Conservation (phyloP, 2,797 vertebrate genomes). For the Enteromius treurensis region DNA sequence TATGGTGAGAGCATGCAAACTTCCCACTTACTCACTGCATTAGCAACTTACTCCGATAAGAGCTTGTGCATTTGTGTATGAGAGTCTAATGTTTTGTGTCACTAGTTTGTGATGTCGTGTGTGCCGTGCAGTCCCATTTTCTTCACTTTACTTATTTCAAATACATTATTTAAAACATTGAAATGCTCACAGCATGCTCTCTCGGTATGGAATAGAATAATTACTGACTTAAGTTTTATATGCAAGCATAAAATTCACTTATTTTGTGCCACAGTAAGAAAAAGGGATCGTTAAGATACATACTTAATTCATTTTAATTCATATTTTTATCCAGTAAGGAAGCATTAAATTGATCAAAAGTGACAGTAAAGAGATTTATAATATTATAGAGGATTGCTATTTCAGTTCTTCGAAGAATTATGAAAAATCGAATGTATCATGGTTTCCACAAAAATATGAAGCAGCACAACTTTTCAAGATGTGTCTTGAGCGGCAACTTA, state of each 20-base stretch:
- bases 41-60: not conserved
- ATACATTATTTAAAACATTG: not conserved
- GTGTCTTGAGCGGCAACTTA: not conserved
- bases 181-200: not conserved
- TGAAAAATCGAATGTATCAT: not conserved
- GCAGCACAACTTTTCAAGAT: not conserved
- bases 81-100: no score
- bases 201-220: not conserved
- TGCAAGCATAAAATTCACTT: not conserved
- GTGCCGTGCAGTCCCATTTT: not conserved
- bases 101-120: no score
- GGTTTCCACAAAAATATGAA: not conserved
- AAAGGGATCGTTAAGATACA: no score
- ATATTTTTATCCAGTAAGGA: not conserved
- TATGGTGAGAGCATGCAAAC: slow-evolving; percentile 78
- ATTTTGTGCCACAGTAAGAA: not conserved
- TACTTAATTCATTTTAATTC: no score
- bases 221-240: not conserved
- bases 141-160: not conserved
- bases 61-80: no score
- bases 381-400: not conserved
- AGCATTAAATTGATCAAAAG: not conserved
- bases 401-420: not conserved
- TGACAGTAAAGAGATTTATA: not conserved
- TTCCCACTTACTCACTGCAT: not conserved